A percentile compares a stretch with the other conserved stretches of the same genome.
Evolutionary conservation across 2,113 vertebrate genomes (phyloP).

Genomic region (Anser cygnoides): DNA sequence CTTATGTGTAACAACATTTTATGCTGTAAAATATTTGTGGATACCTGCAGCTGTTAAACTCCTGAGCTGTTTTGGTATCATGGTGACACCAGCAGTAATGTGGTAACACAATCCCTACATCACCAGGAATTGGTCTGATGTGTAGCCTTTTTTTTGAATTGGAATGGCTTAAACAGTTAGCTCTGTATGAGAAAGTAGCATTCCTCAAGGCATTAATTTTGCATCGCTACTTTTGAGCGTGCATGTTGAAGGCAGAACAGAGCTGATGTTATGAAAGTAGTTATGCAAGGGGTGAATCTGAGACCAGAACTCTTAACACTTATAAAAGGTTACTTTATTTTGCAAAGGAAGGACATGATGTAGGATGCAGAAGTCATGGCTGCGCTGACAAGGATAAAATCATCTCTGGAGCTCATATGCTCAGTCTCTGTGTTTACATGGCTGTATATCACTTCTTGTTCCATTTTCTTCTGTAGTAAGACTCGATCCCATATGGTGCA

Average conservation of each 20-base stretch:
- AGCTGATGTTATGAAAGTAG: neutral
- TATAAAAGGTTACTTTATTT: neutral
- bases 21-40: neutral
- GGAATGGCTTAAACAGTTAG: neutral
- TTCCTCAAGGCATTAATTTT: neutral
- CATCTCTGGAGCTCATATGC: accelerated
- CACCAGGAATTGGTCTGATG: neutral
- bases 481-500: neutral
- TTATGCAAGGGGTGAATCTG: neutral
- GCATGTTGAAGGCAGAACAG: neutral
- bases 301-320: neutral
- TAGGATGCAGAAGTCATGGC: neutral
- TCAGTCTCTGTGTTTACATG: neutral
- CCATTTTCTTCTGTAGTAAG: neutral
- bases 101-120: constrained; percentile 5
- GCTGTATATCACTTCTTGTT: neutral
- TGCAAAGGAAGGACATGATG: neutral
- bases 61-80: constrained; percentile 21
- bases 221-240: neutral
- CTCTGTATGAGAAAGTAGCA: neutral
- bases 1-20: neutral
- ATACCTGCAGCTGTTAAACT: constrained; percentile 42
- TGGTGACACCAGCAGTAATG: constrained; percentile 47
- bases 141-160: neutral
- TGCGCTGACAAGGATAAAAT: neutral